Conservation (phyloP, 1,140 invertebrate genomes). For the Physella acuta region DNA sequence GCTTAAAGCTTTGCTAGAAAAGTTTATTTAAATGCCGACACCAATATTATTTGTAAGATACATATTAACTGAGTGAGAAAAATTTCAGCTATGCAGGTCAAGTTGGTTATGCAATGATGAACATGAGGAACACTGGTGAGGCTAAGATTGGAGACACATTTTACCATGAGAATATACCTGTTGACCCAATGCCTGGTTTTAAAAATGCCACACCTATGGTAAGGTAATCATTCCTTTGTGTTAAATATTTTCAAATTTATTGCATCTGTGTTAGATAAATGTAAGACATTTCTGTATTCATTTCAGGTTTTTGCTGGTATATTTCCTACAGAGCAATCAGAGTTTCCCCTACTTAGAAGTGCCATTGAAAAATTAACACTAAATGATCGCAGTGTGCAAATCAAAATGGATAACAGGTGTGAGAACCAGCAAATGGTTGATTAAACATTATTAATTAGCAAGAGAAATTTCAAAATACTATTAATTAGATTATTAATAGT, state of each 20-base stretch:
- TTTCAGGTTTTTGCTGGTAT: conserved; percentile 82
- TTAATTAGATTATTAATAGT: too few relatives aligned
- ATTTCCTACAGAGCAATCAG: conserved; percentile 87
- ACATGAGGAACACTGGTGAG: conserved; percentile 78
- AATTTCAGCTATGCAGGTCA: conserved; percentile 78
- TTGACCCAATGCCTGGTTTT: conserved; percentile 71
- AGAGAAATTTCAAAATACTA: too few relatives aligned
- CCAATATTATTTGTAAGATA: too few relatives aligned
- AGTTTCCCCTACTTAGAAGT: conserved; percentile 68
- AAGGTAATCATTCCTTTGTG: too few relatives aligned
- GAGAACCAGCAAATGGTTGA: too few relatives aligned
- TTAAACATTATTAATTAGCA: too few relatives aligned
- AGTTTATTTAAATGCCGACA: too few relatives aligned
- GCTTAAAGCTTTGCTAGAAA: too few relatives aligned
- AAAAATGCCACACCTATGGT: conserved; percentile 79
- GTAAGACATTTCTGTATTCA: too few relatives aligned
- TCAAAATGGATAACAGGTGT: conserved; percentile 79
- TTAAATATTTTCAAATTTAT: too few relatives aligned
- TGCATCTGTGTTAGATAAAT: too few relatives aligned
- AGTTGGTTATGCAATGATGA: conserved; percentile 80
- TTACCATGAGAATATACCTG: conserved; percentile 59
- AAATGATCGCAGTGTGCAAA: conserved; percentile 90
- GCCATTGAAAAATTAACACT: conserved; percentile 88
- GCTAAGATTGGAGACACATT: conserved; percentile 85
- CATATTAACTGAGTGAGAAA: too few relatives aligned